Conservation (phyloP, 2,113 vertebrate species). For the Chrysochloris asiatica region DNA sequence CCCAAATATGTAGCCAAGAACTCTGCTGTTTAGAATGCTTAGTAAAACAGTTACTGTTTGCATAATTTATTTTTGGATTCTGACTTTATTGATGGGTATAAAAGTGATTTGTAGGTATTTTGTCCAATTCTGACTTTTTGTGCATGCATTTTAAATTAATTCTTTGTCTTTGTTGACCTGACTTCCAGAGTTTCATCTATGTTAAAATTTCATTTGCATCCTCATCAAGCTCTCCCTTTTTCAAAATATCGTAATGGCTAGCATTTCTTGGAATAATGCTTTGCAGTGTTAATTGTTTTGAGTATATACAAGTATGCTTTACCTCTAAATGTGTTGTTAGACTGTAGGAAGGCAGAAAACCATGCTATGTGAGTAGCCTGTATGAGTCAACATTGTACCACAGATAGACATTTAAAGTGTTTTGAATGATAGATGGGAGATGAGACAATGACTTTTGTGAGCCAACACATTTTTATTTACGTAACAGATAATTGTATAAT, state of each 20-base stretch:
- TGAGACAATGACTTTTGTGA: too few relatives aligned
- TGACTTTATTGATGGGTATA: background rate
- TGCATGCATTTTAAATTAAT: background rate
- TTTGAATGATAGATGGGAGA: too few relatives aligned
- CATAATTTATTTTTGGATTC: background rate
- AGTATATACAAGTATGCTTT: background rate
- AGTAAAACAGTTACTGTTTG: background rate
- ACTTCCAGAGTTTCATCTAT: too few relatives aligned
- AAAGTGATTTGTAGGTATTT: background rate
- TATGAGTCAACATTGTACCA: too few relatives aligned
- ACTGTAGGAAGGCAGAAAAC: too few relatives aligned
- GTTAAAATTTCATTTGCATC: background rate
- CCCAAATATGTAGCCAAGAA: background rate
- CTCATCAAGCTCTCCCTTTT: background rate
- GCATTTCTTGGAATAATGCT: background rate
- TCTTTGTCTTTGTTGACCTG: background rate
- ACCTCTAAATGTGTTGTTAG: background rate
- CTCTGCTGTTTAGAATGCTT: background rate
- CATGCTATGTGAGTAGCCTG: too few relatives aligned
- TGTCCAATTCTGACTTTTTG: background rate
- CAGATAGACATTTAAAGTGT: too few relatives aligned
- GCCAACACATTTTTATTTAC: too few relatives aligned
- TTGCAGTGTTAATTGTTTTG: background rate
- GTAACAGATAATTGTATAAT: too few relatives aligned
- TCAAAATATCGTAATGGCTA: background rate